Percentiles rank a stretch among this genome's conserved stretches.
Evolutionary conservation across 2,797 vertebrate species (phyloP).

Genomic region (Oophaga sylvatica): DNA sequence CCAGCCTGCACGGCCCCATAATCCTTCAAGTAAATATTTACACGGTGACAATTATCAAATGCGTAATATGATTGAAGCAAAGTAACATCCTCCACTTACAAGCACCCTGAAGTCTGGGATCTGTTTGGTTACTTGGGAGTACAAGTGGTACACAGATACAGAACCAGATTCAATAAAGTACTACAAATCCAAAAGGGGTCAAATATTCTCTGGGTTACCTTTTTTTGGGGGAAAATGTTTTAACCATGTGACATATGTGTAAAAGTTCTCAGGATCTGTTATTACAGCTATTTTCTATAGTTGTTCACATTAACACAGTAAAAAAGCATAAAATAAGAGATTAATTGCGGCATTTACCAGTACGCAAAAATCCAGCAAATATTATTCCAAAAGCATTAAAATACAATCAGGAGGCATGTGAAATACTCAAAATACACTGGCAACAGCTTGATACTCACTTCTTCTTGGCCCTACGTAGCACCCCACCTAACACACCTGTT

Average conservation of each 20-base stretch:
- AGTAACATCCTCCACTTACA: neutral
- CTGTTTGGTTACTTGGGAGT: constrained; percentile 13
- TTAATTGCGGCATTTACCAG: no score
- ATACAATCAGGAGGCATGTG: no score
- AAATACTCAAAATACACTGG: no score
- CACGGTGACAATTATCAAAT: constrained; percentile 38
- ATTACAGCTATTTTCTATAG: no score
- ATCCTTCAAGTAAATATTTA: constrained; percentile 30
- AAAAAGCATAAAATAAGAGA: no score
- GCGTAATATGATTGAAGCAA: constrained; percentile 32
- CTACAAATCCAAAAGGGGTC: neutral
- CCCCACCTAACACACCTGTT: no score
- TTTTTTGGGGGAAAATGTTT: neutral
- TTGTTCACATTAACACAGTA: no score
- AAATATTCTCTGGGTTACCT: neutral
- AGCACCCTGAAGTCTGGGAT: constrained; percentile 8
- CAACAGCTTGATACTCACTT: no score
- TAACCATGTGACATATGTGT: neutral
- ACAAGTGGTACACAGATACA: neutral
- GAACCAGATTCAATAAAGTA: neutral
- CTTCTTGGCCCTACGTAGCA: no score
- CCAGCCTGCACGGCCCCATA: constrained; percentile 48
- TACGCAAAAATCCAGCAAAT: no score
- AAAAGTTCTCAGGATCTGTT: neutral
- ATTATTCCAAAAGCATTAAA: no score